phyloP scores from a whole-genome alignment of 2,113 vertebrate species.

The Nesogale talazaci region DNA sequence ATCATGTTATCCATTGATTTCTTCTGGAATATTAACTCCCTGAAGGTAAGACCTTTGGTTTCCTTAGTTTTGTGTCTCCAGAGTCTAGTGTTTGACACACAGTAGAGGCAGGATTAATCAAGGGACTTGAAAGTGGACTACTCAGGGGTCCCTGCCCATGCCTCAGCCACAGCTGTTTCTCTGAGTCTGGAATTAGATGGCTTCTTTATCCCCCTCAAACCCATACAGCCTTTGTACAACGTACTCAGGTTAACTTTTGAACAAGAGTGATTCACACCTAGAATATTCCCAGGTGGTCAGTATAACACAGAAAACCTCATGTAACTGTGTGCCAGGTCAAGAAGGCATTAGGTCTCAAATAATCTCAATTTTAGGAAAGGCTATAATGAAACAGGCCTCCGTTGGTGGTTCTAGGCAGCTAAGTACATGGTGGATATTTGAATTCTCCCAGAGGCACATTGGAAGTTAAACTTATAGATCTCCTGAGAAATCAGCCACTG shows the following conservation, averaged over 20 bases:
- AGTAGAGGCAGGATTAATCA: too few relatives aligned
- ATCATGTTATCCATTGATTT: not conserved
- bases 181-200: not conserved
- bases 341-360: not conserved
- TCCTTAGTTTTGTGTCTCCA: not conserved
- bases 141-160: too few relatives aligned
- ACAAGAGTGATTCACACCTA: not conserved
- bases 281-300: not conserved
- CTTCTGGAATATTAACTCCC: not conserved
- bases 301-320: rapidly evolving
- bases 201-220: too few relatives aligned
- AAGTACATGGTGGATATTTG: too few relatives aligned
- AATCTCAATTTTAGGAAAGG: not conserved
- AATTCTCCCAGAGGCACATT: too few relatives aligned
- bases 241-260: not conserved
- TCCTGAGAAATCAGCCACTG: too few relatives aligned
- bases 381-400: too few relatives aligned
- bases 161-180: not conserved
- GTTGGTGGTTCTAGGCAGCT: too few relatives aligned
- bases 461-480: too few relatives aligned
- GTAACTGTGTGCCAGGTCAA: too few relatives aligned
- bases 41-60: not conserved
- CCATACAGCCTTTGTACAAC: not conserved
- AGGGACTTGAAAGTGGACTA: not conserved
- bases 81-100: not conserved